phyloP scores from a whole-genome alignment of 1,140 invertebrate genomes.

The Ostrea edulis region DNA sequence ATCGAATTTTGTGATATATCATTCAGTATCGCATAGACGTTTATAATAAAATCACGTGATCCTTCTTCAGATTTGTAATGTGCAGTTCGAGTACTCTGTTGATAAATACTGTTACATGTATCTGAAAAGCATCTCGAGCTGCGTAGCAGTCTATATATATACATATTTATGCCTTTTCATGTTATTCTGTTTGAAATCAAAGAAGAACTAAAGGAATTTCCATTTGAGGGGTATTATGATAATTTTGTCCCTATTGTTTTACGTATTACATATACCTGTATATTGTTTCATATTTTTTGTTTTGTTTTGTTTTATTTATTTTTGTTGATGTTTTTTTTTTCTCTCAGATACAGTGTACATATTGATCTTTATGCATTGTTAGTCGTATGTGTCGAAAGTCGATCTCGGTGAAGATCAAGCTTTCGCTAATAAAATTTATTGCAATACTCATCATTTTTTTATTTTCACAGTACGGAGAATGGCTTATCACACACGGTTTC shows the following conservation, averaged over 20 bases:
- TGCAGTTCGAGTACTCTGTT: background rate
- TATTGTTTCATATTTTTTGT: background rate
- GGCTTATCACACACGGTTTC: too few relatives aligned
- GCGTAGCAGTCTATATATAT: too few relatives aligned
- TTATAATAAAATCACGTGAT: background rate
- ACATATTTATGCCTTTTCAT: too few relatives aligned
- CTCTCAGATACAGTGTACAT: background rate
- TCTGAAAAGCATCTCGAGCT: too few relatives aligned
- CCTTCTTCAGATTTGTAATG: background rate
- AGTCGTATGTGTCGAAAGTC: background rate
- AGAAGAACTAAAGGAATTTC: too few relatives aligned
- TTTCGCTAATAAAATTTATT: constrained; percentile 6
- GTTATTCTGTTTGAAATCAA: too few relatives aligned
- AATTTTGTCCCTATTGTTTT: too few relatives aligned
- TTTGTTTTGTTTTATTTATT: background rate
- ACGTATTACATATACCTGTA: background rate
- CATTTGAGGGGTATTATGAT: too few relatives aligned
- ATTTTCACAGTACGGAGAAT: too few relatives aligned
- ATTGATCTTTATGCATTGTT: constrained; percentile 22
- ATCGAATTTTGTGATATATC: background rate
- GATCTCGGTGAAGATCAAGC: background rate
- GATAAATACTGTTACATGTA: background rate
- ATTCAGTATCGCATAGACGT: background rate
- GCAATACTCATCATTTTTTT: background rate
- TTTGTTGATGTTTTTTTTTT: background rate